These are phyloP conservation scores for Nemurella pictetii DNA, from an alignment of 2,888 invertebrate genomes.

Conservation along the genomic window DNA sequence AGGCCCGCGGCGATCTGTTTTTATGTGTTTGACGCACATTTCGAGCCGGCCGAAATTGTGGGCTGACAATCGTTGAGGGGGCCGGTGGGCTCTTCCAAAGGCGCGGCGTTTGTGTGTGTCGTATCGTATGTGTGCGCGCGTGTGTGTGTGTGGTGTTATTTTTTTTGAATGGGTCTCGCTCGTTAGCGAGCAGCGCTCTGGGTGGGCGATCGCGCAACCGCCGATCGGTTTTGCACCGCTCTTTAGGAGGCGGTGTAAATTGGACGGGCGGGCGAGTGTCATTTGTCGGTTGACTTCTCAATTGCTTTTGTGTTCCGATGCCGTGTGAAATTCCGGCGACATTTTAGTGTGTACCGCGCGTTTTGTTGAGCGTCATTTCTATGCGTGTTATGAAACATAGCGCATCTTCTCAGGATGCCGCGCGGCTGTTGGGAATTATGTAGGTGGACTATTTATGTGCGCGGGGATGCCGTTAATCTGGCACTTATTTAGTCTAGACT, in stretches of 20 bases:
- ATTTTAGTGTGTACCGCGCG: background rate
- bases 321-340: background rate
- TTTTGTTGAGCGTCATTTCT: background rate
- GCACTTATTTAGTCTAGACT: background rate
- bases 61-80: too few species aligned
- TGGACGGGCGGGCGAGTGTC: background rate
- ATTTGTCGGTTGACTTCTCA: background rate
- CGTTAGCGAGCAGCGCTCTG: background rate
- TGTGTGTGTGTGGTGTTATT: too few species aligned
- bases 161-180: background rate
- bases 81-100: too few species aligned
- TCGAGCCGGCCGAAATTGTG: too few species aligned
- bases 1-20: too few species aligned
- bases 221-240: background rate
- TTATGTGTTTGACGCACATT: too few species aligned
- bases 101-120: too few species aligned
- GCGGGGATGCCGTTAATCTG: background rate
- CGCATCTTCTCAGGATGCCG: background rate
- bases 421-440: background rate
- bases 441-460: background rate
- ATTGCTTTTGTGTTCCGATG: background rate
- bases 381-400: background rate
- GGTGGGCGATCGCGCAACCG: background rate
- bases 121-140: too few species aligned
- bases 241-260: background rate